These are phyloP conservation scores for Cydia strobilella DNA, from an alignment of 1,140 invertebrate species.

Conservation along the genomic window DNA sequence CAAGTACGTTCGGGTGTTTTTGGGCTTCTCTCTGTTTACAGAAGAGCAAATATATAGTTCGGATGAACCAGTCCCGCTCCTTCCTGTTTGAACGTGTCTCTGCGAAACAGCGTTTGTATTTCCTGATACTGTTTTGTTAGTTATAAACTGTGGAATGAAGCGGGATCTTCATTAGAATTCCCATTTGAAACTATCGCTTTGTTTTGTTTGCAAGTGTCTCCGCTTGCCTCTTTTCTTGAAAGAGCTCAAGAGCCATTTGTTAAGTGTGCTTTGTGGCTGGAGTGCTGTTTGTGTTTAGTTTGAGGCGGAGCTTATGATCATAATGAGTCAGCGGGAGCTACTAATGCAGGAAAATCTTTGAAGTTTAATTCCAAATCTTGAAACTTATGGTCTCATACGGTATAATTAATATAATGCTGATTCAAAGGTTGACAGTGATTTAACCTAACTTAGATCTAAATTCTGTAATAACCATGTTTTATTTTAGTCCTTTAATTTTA, in stretches of 20 bases:
- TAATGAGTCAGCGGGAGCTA: conserved; percentile 14
- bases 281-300: conserved; percentile 27
- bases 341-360: conserved; percentile 6
- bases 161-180: conserved; percentile 42
- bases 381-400: not conserved
- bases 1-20: conserved; percentile 69
- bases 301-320: conserved; percentile 23
- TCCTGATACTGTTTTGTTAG: conserved; percentile 47
- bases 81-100: conserved; percentile 49
- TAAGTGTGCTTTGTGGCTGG: conserved; percentile 24
- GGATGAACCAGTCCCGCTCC: conserved; percentile 46
- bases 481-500: not conserved
- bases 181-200: conserved; percentile 36
- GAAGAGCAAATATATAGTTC: conserved; percentile 66
- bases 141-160: conserved; percentile 41
- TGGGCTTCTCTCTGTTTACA: conserved; percentile 60
- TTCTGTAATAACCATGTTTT: not conserved
- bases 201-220: conserved; percentile 34
- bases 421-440: not conserved
- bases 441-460: not conserved
- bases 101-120: conserved; percentile 43
- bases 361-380: conserved; percentile 1
- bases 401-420: too few species aligned
- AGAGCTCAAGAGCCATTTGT: conserved; percentile 27
- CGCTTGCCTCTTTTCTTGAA: conserved; percentile 23